Evolutionary conservation across 2,113 vertebrate species (phyloP).

Genomic region (Todiramphus chloris): DNA sequence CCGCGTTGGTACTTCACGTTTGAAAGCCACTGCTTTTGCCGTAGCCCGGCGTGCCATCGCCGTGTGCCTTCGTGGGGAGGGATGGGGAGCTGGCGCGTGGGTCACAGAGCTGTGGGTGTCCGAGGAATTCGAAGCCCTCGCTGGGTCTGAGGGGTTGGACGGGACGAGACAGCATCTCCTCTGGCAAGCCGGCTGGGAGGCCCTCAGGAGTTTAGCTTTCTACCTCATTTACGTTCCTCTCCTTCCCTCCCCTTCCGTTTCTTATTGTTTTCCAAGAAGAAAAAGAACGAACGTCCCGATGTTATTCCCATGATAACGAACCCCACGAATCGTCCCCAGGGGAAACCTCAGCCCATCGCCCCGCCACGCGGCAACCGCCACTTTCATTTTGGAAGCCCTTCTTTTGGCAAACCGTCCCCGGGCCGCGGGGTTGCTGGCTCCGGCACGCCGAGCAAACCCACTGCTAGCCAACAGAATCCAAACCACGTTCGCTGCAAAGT

Average conservation of each 20-base stretch:
- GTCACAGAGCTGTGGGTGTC: background rate
- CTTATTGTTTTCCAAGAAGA: background rate
- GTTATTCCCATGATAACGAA: background rate
- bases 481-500: background rate
- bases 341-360: background rate
- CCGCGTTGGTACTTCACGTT: fast-evolving
- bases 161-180: background rate
- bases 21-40: background rate
- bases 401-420: background rate
- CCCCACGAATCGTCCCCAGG: background rate
- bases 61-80: fast-evolving
- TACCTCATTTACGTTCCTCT: background rate
- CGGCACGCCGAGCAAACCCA: background rate
- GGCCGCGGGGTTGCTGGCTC: background rate
- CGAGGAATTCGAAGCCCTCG: background rate
- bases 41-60: background rate
- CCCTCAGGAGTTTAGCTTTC: background rate
- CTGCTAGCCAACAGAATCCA: background rate
- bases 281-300: background rate
- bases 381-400: background rate
- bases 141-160: background rate
- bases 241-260: background rate
- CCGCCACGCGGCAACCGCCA: background rate
- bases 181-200: background rate
- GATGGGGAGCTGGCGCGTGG: fast-evolving